Evolutionary conservation across 1,140 invertebrate species (phyloP), one percentile per base, ranked within the genome.

Genomic region (Drosophila triauraria): DNA sequence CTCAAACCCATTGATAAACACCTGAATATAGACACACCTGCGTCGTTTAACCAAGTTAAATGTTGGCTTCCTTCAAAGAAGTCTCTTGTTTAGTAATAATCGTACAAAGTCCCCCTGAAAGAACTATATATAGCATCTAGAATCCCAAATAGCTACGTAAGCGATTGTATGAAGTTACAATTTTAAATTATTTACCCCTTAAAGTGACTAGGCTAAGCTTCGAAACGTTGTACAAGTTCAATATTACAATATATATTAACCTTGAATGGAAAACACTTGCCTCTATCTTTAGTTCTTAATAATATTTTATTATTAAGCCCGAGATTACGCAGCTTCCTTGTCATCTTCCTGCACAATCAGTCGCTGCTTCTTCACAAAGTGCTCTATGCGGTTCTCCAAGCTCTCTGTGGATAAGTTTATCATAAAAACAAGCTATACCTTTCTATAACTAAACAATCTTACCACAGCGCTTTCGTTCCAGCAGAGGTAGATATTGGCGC

Each of bases 391-490:
- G 82, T 95, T 95, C 93, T 97, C 96, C 75, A 97, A 93, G 77
- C 95, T 96, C 64, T 95, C 96, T 96, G 80, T 83, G 83, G 13
- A 0, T 6, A 25, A 2, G 38, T 0, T 10, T 2, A n/a, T n/a
- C 3, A n/a, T 56, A 2, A 6, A 23, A 23, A 40, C 0, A 23
- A 40, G 2, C 4, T 25, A 9, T 38, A 23, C 3, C 12, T 15
- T 15, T 1, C 6, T 30, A 2, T 3, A 54, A 40, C 5, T 10
- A 40, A 40, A n/a, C 40, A 4, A 6, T 10, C 53, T 40, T 93
- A 96, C 96, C 95, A 93, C 97, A 97, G 54, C 94, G 96, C 47
- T 94, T 94, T 75, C 97, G 94, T 78, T 96, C 94, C 82, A 97
- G 91, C 10, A 98, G 91, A n/a, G 95, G 95, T 74, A 95, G 95